A percentile compares a stretch with the other conserved stretches of the same genome.
These are phyloP conservation scores for Lasioglossum lativentre DNA, from an alignment of 2,888 invertebrate species.

Conservation along the genomic window DNA sequence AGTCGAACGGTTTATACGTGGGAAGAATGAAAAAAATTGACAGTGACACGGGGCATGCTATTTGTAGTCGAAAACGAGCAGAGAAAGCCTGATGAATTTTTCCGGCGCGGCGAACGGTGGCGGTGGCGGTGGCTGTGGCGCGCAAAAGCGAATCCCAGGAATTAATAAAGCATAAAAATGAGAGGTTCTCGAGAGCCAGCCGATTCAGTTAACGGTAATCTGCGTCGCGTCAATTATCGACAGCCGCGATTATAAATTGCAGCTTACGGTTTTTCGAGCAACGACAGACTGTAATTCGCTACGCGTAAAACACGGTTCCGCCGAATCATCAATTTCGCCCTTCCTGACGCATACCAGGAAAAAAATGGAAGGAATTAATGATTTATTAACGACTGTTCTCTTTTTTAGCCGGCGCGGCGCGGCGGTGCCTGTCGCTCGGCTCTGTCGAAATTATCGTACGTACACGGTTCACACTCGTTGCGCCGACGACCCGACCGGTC, in stretches of 20 bases:
- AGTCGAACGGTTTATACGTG: background rate
- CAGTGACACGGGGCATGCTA: conserved; percentile 3
- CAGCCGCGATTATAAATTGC: conserved; percentile 67
- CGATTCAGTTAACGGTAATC: conserved; percentile 61
- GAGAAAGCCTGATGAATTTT: conserved; percentile 29
- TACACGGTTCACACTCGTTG: background rate
- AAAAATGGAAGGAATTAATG: conserved; percentile 28
- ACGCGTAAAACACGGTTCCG: conserved; percentile 57
- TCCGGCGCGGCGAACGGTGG: conserved; percentile 4
- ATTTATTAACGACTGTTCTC: conserved; percentile 30
- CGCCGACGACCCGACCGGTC: background rate
- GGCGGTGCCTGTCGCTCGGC: background rate
- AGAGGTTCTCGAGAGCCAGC: conserved; percentile 29
- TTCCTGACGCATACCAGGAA: conserved; percentile 23
- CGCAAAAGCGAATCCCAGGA: conserved; percentile 35
- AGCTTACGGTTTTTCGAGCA: conserved; percentile 42
- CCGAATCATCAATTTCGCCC: conserved; percentile 62
- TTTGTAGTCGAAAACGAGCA: conserved; percentile 14
- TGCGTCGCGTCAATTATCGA: conserved; percentile 67
- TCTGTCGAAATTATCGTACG: background rate
- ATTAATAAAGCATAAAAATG: conserved; percentile 63
- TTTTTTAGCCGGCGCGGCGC: background rate
- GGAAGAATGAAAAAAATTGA: conserved; percentile 31
- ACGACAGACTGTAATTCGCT: conserved; percentile 56
- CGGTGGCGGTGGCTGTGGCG: no score